Conservation (phyloP, 2,888 invertebrate genomes). For the Caradrina clavipalpis region DNA sequence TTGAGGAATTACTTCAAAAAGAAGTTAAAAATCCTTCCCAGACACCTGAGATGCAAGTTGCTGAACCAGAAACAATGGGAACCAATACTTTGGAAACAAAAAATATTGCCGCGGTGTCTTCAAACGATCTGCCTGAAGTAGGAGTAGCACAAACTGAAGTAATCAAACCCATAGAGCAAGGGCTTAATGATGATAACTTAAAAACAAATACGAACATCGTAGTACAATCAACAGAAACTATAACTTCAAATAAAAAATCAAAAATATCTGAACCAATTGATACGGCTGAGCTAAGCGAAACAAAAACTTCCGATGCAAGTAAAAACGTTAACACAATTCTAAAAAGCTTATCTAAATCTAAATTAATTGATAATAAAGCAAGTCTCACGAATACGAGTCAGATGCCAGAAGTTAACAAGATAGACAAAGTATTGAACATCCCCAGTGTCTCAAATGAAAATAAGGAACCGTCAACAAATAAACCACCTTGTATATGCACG, state of each 20-base stretch:
- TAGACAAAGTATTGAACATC: slow-evolving; percentile 7
- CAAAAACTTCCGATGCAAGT: slow-evolving; percentile 2
- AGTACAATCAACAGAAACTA: neutral
- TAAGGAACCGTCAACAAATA: slow-evolving; percentile 18
- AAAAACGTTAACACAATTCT: neutral
- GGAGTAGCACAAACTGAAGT: slow-evolving; percentile 5
- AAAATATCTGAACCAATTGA: slow-evolving; percentile 6
- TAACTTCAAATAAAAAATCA: neutral
- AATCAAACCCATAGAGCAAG: neutral
- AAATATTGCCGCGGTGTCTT: neutral
- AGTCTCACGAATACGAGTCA: slow-evolving; percentile 21
- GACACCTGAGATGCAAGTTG: neutral
- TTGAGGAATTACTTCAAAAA: slow-evolving; percentile 1
- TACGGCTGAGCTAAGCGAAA: slow-evolving; percentile 1
- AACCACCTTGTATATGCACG: slow-evolving; percentile 35
- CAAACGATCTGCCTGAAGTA: neutral
- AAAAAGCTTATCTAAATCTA: slow-evolving; percentile 8
- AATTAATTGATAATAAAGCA: slow-evolving; percentile 14
- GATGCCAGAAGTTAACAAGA: slow-evolving; percentile 18
- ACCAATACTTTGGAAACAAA: slow-evolving; percentile 10
- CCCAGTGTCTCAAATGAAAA: slow-evolving; percentile 1
- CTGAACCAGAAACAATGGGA: slow-evolving; percentile 8
- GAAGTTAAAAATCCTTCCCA: slow-evolving; percentile 10
- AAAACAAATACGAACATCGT: neutral
- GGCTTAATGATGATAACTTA: neutral